Base-by-base conservation (phyloP, 2,113 vertebrate species). In the Tyto alba region DNA sequence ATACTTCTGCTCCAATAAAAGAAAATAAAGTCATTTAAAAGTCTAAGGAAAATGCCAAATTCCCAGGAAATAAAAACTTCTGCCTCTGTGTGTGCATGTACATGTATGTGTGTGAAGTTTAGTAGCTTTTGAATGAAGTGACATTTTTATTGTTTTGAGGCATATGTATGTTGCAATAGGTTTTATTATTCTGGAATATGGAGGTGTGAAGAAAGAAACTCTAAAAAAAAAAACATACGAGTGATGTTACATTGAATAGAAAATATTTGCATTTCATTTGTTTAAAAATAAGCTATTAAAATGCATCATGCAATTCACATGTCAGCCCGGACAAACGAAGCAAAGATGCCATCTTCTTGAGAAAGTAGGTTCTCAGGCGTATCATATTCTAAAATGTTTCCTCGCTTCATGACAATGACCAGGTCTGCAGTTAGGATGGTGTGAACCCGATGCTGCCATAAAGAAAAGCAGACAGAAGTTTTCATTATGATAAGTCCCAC, bases 341-440 rank as follows among this genome's bases (percentile, higher is more conserved):
- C 99, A 30, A 99, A 99, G 96, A 99, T 97, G 85, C 99, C 97
- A 4, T 99, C 99, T 96, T 99, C 99, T 88, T 98, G 98, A 93
- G 99, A 99, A 94, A 99, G 96, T 3, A 99, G 98, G 57, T 98
- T 98, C 97, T 99, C 98, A 7, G 99, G 99, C 23, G 98, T 99
- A 83, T 99, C 99, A 0, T 99, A 99, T 94, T 99, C 99, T 94
- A 99, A 88, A 93, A 99, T 99, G 96, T 99, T 99, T 41, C 99
- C 99, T 95, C 99, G 91, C 96, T 99, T 99, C 99, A 99, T 99
- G 96, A 99, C 99, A 3, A 99, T 99, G 84, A 99, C 99, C 94
- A 99, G 96, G 90, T 99, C 99, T 26, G 99, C 99, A 0, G 99
- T 99, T 62, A 99, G 98, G 96, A 99, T 99, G 94, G 99, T 99